These are phyloP conservation scores for Synergus gifuensis DNA, from an alignment of 2,888 invertebrate genomes.

Conservation along the genomic window DNA sequence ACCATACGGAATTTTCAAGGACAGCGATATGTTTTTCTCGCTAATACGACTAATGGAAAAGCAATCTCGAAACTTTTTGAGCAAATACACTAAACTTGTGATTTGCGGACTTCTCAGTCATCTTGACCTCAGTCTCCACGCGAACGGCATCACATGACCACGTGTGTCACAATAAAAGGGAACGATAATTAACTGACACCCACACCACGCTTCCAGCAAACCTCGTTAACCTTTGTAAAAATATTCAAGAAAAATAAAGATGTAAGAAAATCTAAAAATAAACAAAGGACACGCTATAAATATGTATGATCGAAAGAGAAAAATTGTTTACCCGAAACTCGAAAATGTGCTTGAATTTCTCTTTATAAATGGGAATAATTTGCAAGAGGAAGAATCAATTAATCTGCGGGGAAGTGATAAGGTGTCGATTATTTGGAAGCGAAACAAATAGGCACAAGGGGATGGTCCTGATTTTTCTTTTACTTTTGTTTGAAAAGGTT, in stretches of 20 bases:
- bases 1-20: constrained; percentile 6
- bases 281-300: not conserved
- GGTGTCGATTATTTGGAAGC: not conserved
- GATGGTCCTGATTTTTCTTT: not conserved
- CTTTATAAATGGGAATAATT: not conserved
- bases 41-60: constrained; percentile 33
- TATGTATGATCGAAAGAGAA: not conserved
- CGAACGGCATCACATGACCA: constrained; percentile 31
- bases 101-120: constrained; percentile 7
- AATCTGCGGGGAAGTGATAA: not conserved
- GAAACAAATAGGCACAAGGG: constrained; percentile 20
- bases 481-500: not conserved
- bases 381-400: not conserved
- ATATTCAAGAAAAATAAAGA: not conserved
- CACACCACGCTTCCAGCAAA: not conserved
- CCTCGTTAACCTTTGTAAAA: not conserved
- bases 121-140: constrained; percentile 25
- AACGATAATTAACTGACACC: constrained; percentile 29
- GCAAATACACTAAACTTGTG: constrained; percentile 25
- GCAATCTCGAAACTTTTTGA: constrained; percentile 26
- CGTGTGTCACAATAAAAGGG: not conserved
- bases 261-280: not conserved
- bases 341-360: too few relatives aligned
- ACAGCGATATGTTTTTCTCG: not conserved
- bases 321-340: too few relatives aligned